Percentiles rank a stretch among this genome's conserved stretches.
Conservation (phyloP, 2,888 invertebrate genomes). For the Drosophila macrospina region DNA sequence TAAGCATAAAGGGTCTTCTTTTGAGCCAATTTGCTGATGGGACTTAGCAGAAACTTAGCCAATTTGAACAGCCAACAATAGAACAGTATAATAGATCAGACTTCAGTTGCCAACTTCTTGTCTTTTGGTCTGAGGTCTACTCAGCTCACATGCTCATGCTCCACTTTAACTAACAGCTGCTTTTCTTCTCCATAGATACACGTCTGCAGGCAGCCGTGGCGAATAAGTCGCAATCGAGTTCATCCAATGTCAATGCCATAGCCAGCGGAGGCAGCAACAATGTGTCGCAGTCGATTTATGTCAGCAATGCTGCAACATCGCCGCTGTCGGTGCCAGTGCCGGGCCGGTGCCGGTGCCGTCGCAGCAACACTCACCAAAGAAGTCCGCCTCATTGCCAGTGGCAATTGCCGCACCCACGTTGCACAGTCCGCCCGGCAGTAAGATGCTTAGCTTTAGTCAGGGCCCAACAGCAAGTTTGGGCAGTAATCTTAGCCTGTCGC, state of each 20-base stretch:
- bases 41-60: too few relatives aligned
- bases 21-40: too few relatives aligned
- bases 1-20: too few relatives aligned
- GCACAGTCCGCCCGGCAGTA: conserved; percentile 79
- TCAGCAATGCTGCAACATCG: conserved; percentile 48
- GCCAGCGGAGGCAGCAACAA: conserved; percentile 46
- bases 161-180: conserved; percentile 4
- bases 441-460: conserved; percentile 79
- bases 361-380: conserved; percentile 83
- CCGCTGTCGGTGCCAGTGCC: conserved; percentile 58
- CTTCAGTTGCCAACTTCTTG: too few relatives aligned
- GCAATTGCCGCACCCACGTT: conserved; percentile 71
- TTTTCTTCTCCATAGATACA: conserved; percentile 45
- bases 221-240: conserved; percentile 68
- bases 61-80: too few relatives aligned
- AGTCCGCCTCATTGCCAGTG: conserved; percentile 83
- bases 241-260: conserved; percentile 79
- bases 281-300: conserved; percentile 43
- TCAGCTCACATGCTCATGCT: too few relatives aligned
- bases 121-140: too few relatives aligned
- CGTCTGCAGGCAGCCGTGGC: conserved; percentile 70
- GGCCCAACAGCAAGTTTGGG: conserved; percentile 47
- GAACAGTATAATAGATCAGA: too few relatives aligned
- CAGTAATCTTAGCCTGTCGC: conserved; percentile 79
- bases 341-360: conserved; percentile 28